These are phyloP conservation scores for Trachelus iudaicus DNA, from an alignment of 2,888 invertebrate genomes.

Conservation along the genomic window DNA sequence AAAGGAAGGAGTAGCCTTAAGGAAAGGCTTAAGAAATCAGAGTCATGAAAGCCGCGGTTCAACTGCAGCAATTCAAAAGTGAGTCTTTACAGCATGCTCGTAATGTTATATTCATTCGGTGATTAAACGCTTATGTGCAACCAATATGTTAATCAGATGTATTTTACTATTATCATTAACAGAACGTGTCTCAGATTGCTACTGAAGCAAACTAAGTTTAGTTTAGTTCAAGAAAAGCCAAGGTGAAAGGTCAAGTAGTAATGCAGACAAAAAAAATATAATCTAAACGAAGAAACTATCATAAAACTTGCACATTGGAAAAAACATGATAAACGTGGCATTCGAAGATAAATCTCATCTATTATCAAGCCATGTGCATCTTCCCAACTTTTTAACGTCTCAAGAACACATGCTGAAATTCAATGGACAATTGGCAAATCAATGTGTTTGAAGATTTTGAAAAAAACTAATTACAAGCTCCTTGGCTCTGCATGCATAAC, in stretches of 20 bases:
- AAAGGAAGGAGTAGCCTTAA: not conserved
- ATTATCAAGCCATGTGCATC: not conserved
- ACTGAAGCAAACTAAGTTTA: not conserved
- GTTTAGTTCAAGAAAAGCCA: not conserved
- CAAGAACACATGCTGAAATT: not conserved
- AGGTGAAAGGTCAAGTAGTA: not conserved
- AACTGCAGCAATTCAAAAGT: conserved; percentile 60
- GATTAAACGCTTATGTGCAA: not conserved
- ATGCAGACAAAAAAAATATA: not conserved
- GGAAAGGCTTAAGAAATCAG: conserved; percentile 7
- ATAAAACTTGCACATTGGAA: not conserved
- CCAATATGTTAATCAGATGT: not conserved
- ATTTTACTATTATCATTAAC: not conserved
- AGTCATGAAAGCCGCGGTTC: conserved; percentile 55
- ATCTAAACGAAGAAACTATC: not conserved
- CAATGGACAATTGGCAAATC: not conserved
- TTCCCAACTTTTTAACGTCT: not conserved
- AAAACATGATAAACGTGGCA: not conserved
- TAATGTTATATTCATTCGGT: not conserved
- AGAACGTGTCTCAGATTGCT: not conserved
- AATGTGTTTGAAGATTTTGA: not conserved
- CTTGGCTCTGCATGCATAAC: not conserved
- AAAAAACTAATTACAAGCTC: not conserved
- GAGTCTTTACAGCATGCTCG: conserved; percentile 32
- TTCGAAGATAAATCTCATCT: not conserved